Conservation (phyloP, 2,888 invertebrate genomes). For the Chymomyza fuscimana region DNA sequence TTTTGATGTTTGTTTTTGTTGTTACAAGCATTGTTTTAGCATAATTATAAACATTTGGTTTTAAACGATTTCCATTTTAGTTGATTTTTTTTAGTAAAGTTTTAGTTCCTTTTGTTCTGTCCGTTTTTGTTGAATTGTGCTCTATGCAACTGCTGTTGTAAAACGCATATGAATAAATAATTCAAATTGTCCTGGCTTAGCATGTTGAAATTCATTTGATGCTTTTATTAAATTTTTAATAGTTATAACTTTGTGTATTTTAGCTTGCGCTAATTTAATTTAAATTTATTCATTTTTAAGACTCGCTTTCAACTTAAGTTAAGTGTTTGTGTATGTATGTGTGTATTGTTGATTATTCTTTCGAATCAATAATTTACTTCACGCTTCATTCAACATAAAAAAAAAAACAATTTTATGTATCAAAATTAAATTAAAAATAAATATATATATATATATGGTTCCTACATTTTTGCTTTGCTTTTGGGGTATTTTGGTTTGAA, state of each 20-base stretch:
- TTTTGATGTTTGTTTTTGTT: conserved; percentile 4
- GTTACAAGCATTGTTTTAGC: background rate
- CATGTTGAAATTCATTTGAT: conserved; percentile 44
- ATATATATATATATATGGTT: conserved; percentile 50
- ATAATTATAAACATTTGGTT: background rate
- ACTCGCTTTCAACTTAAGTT: conserved; percentile 57
- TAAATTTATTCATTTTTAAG: conserved; percentile 61
- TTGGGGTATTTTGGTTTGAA: conserved; percentile 1
- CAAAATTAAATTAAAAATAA: conserved; percentile 65
- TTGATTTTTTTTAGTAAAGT: background rate
- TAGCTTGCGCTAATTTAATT: conserved; percentile 57
- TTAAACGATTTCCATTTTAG: background rate
- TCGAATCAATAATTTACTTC: conserved; percentile 41
- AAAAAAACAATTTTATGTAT: conserved; percentile 32
- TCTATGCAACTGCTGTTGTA: background rate
- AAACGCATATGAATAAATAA: conserved; percentile 2
- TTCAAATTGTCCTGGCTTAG: conserved; percentile 32
- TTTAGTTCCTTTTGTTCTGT: background rate
- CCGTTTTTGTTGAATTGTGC: background rate
- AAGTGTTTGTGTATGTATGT: conserved; percentile 31
- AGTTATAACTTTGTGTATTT: conserved; percentile 40
- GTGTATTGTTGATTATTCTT: conserved; percentile 27
- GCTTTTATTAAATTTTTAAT: conserved; percentile 57
- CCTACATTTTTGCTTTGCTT: conserved; percentile 27
- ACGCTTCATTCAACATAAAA: conserved; percentile 48